Evolutionary conservation across 1,140 invertebrate species (phyloP), one percentile per base, ranked within the genome.

Genomic region (Philotrypesis tridentata): DNA sequence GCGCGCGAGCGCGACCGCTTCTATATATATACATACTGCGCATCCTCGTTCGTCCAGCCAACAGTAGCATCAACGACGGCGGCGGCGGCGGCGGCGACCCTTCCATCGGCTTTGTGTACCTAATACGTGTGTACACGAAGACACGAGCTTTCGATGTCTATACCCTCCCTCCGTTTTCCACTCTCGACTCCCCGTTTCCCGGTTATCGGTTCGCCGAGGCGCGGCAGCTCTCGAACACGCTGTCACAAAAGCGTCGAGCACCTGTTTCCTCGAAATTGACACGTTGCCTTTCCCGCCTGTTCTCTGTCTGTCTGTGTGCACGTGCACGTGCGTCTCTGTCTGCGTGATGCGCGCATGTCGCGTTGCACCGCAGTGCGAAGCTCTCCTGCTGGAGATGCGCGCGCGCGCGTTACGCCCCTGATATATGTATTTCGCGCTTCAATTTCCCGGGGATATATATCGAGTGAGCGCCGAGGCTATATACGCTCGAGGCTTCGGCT

Each of bases 201-300:
- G 68, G 68, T 40, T 71, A 72, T 79, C 78, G 78, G 83, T 17
- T 70, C 67, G 67, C 31, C 67, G 67, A 70, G 25, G 27, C 29
- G 83, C 80, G 83, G 76, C 48, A 83, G 31, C 33, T 82, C 82
- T 87, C 87, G 86, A 89, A 89, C 89, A 90, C 87, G 87, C 88
- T 90, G 89, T 90, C 88, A 88, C 89, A 88, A 88, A 88, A 87
- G 87, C 88, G 88, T 89, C 85, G 88, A 89, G 88, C 89, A 90
- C 87, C 87, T 87, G 87, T 88, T 88, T 87, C 87, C 87, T 86
- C 85, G 55, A 73, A 80, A 74, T 80, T 67, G 88, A 90, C 89
- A 89, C 89, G 88, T 88, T 87, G 86, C 86, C 87, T 85, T 83
- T 83, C 73, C 43, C 83, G 31, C 68, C 9, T 65, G 61, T 65